Evolutionary conservation across 2,888 invertebrate species (phyloP).

Genomic region (Linnaemya tessellans): DNA sequence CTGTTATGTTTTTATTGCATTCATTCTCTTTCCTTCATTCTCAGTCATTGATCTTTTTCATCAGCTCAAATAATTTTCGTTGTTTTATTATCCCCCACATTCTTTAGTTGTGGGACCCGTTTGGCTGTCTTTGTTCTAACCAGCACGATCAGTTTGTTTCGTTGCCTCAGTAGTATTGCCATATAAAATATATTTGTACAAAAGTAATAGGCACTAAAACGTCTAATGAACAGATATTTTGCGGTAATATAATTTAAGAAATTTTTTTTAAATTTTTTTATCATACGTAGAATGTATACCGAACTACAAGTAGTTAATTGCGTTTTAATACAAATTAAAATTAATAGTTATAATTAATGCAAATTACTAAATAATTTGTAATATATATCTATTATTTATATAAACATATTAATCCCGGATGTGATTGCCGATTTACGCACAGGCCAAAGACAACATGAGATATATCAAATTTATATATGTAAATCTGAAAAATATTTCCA

Average conservation of each 20-base stretch:
- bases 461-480: not conserved
- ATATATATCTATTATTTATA: not conserved
- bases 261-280: not conserved
- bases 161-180: constrained; percentile 34
- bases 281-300: not conserved
- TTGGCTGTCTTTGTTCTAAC: constrained; percentile 64
- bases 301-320: not conserved
- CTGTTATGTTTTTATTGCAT: not conserved
- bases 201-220: not conserved
- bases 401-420: not conserved
- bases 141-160: constrained; percentile 48
- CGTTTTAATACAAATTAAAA: not conserved
- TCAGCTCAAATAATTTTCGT: constrained; percentile 33
- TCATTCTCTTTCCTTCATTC: not conserved
- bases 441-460: not conserved
- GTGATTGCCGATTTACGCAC: not conserved
- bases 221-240: not conserved
- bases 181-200: constrained; percentile 6
- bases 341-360: not conserved
- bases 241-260: not conserved
- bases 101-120: constrained; percentile 34
- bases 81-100: constrained; percentile 37
- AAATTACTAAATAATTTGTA: not conserved
- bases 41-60: constrained; percentile 41
- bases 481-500: too few species aligned